A percentile compares a stretch with the other conserved stretches of the same genome.
Evolutionary conservation across 2,797 vertebrate genomes (phyloP).

Genomic region (Arctocebus calabarensis): DNA sequence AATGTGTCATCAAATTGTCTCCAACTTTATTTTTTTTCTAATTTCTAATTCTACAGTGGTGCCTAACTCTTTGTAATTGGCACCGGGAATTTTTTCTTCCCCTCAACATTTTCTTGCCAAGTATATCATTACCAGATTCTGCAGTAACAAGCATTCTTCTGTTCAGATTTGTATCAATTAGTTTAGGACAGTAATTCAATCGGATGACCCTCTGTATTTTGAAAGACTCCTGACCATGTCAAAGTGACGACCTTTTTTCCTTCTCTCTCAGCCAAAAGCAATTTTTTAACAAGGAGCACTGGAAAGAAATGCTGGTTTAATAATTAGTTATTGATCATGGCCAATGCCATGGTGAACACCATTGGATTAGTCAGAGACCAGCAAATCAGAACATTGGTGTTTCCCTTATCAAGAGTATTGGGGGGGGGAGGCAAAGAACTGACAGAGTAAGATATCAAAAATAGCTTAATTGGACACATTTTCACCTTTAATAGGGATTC

Average conservation of each 20-base stretch:
- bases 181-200: constrained; percentile 95
- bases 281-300: constrained; percentile 94
- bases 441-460: constrained; percentile 39
- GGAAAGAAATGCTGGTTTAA: constrained; percentile 95
- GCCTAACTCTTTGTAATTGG: constrained; percentile 75
- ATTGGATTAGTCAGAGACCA: constrained; percentile 94
- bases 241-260: constrained; percentile 91
- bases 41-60: constrained; percentile 62
- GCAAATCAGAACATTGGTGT: constrained; percentile 92
- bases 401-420: constrained; percentile 92
- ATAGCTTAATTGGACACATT: constrained; percentile 38
- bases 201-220: constrained; percentile 94
- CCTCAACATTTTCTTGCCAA: constrained; percentile 88
- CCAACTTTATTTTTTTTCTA: constrained; percentile 72
- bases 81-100: constrained; percentile 82
- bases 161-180: constrained; percentile 98
- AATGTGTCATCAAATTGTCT: not conserved
- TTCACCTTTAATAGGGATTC: not conserved
- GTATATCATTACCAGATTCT: constrained; percentile 94
- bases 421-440: not conserved
- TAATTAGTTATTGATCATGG: constrained; percentile 99
- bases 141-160: constrained; percentile 96
- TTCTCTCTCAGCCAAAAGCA: constrained; percentile 95
- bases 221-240: constrained; percentile 93
- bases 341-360: constrained; percentile 92